phyloP scores from a whole-genome alignment of 2,113 vertebrate species.

The Sceloporus tristichus region DNA sequence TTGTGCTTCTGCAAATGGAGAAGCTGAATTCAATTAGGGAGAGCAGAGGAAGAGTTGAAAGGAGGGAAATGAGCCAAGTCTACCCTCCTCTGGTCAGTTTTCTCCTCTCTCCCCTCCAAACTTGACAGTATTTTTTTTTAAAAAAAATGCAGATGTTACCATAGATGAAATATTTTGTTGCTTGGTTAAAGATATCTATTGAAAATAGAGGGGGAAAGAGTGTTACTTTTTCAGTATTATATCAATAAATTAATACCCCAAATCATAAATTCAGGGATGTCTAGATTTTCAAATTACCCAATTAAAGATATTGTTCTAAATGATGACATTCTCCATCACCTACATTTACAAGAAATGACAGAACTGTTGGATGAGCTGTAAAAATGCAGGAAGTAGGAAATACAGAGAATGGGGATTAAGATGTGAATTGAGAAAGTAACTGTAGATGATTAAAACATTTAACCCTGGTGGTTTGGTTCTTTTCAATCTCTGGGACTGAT shows the following conservation, averaged over 20 bases:
- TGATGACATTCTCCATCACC: neutral
- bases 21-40: conserved; percentile 76
- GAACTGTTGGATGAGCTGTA: neutral
- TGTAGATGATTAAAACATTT: neutral
- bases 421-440: neutral
- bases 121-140: neutral
- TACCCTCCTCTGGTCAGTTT: neutral
- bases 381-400: neutral
- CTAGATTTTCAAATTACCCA: neutral
- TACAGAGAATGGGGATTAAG: neutral
- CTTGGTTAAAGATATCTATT: neutral
- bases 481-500: neutral
- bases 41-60: conserved; percentile 32
- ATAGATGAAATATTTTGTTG: neutral
- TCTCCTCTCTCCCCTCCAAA: neutral
- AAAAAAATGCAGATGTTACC: conserved; percentile 10
- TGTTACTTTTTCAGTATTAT: neutral
- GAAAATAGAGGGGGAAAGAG: neutral
- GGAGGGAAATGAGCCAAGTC: neutral
- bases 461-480: neutral
- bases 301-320: neutral
- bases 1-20: conserved; percentile 56
- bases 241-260: neutral
- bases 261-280: neutral
- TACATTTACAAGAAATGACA: neutral